Evolutionary conservation across 1,140 invertebrate species (phyloP).

Genomic region (Apis florea): DNA sequence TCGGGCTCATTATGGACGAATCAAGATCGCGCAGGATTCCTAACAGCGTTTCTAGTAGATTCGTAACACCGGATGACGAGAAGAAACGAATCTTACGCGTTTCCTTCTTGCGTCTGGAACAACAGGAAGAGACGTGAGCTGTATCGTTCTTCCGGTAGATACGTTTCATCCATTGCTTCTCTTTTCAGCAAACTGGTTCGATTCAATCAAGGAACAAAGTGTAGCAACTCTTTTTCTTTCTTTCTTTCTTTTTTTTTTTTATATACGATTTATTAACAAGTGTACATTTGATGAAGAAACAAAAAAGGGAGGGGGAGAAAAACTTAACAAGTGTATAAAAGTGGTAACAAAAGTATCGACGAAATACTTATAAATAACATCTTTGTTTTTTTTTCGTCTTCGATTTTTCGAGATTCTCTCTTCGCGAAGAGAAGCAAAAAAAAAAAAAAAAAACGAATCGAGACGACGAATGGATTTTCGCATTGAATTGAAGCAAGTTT

Average conservation of each 20-base stretch:
- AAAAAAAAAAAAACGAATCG: too few relatives aligned
- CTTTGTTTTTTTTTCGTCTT: too few relatives aligned
- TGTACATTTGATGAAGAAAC: not conserved
- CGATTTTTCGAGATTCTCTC: too few relatives aligned
- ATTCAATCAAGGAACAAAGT: not conserved
- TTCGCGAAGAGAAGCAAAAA: too few relatives aligned
- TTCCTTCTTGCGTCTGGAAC: conserved; percentile 7
- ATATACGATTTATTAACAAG: conserved; percentile 51
- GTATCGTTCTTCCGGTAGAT: not conserved
- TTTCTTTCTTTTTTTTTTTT: too few relatives aligned
- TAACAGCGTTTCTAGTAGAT: conserved; percentile 38
- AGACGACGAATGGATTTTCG: not conserved
- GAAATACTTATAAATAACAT: not conserved
- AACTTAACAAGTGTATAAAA: conserved; percentile 63
- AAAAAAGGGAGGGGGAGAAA: not conserved
- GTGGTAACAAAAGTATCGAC: conserved; percentile 43
- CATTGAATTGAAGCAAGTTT: conserved; percentile 17
- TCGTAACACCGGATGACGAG: conserved; percentile 42
- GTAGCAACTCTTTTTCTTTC: too few relatives aligned
- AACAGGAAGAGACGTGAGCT: conserved; percentile 4
- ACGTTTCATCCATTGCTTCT: not conserved
- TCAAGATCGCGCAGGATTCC: conserved; percentile 68
- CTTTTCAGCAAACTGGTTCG: not conserved
- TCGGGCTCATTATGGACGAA: conserved; percentile 70
- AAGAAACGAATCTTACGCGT: conserved; percentile 63